phyloP scores from a whole-genome alignment of 2,888 invertebrate genomes.

The Dicranocentrus wangi region DNA sequence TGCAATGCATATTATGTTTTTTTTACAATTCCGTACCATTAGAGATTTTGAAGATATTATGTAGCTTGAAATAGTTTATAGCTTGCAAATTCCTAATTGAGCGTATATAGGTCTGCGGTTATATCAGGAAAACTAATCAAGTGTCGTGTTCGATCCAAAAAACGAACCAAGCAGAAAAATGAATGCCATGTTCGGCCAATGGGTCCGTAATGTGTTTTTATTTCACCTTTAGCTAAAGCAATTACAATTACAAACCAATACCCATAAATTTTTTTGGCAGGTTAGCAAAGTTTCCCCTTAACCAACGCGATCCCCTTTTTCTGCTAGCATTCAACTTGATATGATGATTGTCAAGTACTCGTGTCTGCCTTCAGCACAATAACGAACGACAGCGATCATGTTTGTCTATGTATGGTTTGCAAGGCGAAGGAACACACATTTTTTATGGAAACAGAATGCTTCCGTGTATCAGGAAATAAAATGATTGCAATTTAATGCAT shows the following conservation, averaged over 20 bases:
- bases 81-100: too few species aligned
- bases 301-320: not conserved
- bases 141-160: too few species aligned
- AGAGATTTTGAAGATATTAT: too few species aligned
- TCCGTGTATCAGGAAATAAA: conserved; percentile 63
- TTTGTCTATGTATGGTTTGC: not conserved
- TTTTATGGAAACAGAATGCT: conserved; percentile 53
- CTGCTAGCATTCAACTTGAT: not conserved
- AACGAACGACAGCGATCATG: not conserved
- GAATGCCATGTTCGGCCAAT: too few species aligned
- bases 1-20: too few species aligned
- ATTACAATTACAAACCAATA: not conserved
- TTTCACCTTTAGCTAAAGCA: not conserved
- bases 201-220: not conserved
- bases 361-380: not conserved
- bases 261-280: conserved; percentile 6
- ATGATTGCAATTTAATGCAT: conserved; percentile 63
- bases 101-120: too few species aligned
- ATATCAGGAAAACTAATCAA: too few species aligned
- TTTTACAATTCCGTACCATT: too few species aligned
- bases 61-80: too few species aligned
- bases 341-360: conserved; percentile 29
- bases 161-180: too few species aligned
- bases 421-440: conserved; percentile 3
- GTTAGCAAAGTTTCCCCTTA: not conserved